These are phyloP conservation scores for Tribolium freemani DNA, from an alignment of 2,888 invertebrate genomes.

Conservation along the genomic window DNA sequence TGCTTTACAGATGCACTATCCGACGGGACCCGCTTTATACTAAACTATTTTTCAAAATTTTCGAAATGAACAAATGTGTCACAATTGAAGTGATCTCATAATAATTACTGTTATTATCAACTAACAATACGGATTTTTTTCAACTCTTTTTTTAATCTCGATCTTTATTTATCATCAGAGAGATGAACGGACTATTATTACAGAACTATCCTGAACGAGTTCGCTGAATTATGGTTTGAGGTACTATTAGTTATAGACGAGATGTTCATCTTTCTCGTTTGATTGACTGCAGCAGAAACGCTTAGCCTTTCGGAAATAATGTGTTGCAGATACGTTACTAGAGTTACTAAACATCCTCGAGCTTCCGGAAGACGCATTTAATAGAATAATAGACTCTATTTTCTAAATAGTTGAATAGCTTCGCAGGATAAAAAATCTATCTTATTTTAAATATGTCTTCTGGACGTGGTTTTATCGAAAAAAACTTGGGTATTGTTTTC, in stretches of 20 bases:
- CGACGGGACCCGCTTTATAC: background rate
- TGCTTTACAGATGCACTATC: constrained; percentile 30
- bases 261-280: background rate
- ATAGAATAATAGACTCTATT: background rate
- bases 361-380: background rate
- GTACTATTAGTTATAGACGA: background rate
- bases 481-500: no score
- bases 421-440: no score
- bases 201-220: background rate
- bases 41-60: no score
- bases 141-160: background rate
- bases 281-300: background rate
- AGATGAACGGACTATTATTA: background rate
- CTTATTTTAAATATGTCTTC: no score
- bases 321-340: background rate
- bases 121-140: background rate
- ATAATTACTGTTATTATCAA: background rate
- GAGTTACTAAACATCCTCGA: background rate
- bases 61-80: no score
- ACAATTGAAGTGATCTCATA: background rate
- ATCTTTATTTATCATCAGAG: background rate
- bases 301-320: background rate
- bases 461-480: no score
- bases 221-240: background rate
- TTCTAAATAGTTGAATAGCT: background rate